Conservation (phyloP, 2,113 vertebrate genomes). For the Xerus inauris region DNA sequence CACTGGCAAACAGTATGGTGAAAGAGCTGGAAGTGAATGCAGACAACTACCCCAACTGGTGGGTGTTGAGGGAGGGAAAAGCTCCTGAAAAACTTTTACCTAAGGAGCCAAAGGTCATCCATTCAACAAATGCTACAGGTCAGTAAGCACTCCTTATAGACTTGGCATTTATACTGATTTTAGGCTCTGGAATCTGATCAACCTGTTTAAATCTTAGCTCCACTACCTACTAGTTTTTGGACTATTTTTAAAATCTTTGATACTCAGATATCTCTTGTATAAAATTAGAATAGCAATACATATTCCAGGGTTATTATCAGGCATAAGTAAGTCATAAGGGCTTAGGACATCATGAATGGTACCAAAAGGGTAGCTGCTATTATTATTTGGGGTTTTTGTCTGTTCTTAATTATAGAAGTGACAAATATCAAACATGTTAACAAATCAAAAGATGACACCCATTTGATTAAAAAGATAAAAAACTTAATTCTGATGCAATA, state of each 20-base stretch:
- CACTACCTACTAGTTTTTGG: not conserved
- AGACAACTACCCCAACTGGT: not conserved
- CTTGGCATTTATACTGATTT: not conserved
- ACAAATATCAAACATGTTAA: not conserved
- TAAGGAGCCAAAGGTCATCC: not conserved
- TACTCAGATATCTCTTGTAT: not conserved
- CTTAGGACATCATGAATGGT: not conserved
- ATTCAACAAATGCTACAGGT: conserved; percentile 2
- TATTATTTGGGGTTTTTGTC: not conserved
- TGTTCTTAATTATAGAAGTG: conserved; percentile 4
- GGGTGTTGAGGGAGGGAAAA: not conserved
- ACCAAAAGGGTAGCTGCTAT: not conserved
- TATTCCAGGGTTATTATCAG: not conserved
- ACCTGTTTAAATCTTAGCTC: not conserved
- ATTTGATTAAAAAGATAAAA: conserved; percentile 32
- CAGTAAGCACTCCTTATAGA: not conserved
- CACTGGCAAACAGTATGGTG: not conserved
- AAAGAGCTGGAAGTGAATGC: not conserved
- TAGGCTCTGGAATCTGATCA: not conserved
- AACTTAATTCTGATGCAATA: conserved; percentile 65
- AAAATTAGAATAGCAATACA: not conserved
- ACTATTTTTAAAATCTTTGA: not conserved
- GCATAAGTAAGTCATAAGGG: not conserved
- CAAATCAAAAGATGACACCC: not conserved
- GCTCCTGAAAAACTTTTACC: not conserved